Evolutionary conservation across 2,797 vertebrate genomes (phyloP).

Genomic region (Emydoidea blandingii): DNA sequence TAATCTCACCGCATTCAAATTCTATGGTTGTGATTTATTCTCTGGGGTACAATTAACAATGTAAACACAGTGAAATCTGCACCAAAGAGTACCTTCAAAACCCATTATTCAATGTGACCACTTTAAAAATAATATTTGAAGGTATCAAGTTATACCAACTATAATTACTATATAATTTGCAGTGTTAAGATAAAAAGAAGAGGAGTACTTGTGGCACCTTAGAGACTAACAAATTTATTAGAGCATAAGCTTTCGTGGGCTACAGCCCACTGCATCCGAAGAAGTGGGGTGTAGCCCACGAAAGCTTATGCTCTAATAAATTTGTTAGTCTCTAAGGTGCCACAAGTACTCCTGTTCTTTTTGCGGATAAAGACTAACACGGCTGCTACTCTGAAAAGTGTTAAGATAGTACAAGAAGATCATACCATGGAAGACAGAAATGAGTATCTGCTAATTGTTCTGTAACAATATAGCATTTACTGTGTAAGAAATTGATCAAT

Average conservation of each 20-base stretch:
- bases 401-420: constrained; percentile 58
- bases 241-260: no score
- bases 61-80: background rate
- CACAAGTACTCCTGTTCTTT: no score
- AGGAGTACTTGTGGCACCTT: no score
- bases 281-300: no score
- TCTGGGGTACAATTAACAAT: background rate
- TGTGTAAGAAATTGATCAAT: constrained; percentile 59
- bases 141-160: constrained; percentile 5
- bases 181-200: background rate
- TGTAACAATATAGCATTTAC: constrained; percentile 58
- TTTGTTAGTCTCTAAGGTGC: no score
- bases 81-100: background rate
- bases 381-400: background rate
- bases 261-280: no score
- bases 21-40: background rate
- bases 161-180: constrained; percentile 67
- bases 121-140: constrained; percentile 2
- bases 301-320: no score
- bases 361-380: no score
- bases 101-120: background rate
- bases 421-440: constrained; percentile 57
- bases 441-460: constrained; percentile 33
- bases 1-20: background rate
- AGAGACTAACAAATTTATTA: no score